Evolutionary conservation across 2,113 vertebrate genomes (phyloP), one percentile per base, ranked within the genome.

Genomic region (Riparia riparia): DNA sequence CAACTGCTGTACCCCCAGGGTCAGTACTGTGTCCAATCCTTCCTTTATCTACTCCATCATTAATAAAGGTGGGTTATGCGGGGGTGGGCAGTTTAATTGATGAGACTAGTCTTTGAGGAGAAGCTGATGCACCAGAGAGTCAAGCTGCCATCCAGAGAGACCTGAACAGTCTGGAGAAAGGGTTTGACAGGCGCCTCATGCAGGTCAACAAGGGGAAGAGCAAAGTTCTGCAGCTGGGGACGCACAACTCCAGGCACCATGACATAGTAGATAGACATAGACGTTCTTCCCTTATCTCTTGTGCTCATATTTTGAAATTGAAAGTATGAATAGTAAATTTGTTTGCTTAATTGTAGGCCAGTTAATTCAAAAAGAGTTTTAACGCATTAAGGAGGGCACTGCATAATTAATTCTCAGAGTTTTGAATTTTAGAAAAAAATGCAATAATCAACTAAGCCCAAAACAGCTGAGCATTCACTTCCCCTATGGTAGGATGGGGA

Each of bases 251-350:
- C 25, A 18, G 18, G 5, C 9, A 39, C n/a, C 12, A 26, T 5
- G 2, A 22, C 0, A 0, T 44, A 15, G 14, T 73, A 32, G 17
- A 25, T 73, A 32, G 17, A 25, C 1, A 2, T 28, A n/a, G 21
- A 18, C 81, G 37, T 37, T 78, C 68, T 56, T 10, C 15, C 9
- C 12, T 57, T 57, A 24, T 28, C 12, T 58, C 22, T 32, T 58
- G 8, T 64, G 34, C 41, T 86, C 12, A 10, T 32, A 22, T 73
- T 73, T 69, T 53, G 78, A 53, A 53, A 69, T 73, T 51, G 31
- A n/a, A 50, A 42, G 7, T 15, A 8, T 15, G 11, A 50, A 8
- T n/a, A 50, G 10, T 42, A 71, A 14, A 50, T 61, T 39, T 76
- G 6, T 50, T 77, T 73, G 25, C 29, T 51, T 81, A 72, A 37